phyloP scores from a whole-genome alignment of 2,888 invertebrate genomes.

The Dermolepida albohirtum region DNA sequence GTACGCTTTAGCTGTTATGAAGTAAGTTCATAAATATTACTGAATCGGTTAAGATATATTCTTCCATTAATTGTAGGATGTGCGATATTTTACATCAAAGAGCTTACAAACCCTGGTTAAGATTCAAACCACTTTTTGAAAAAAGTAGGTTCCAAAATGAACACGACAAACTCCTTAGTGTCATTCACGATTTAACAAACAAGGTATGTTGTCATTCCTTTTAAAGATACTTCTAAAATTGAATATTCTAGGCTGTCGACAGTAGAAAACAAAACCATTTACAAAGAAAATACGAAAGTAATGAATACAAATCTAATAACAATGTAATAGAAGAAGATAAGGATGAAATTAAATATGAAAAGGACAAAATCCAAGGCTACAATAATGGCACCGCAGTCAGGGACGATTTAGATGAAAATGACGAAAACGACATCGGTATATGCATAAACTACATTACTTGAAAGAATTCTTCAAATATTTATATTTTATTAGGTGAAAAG shows the following conservation, averaged over 20 bases:
- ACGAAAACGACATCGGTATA: slow-evolving; percentile 79
- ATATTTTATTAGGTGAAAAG: slow-evolving; percentile 69
- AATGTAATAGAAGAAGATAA: slow-evolving; percentile 21
- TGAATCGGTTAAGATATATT: slow-evolving; percentile 21
- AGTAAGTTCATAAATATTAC: slow-evolving; percentile 60
- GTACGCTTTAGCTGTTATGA: slow-evolving; percentile 71
- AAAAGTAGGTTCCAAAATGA: slow-evolving; percentile 64
- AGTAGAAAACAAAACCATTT: slow-evolving; percentile 82
- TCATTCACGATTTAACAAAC: slow-evolving; percentile 67
- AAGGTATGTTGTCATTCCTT: slow-evolving; percentile 58
- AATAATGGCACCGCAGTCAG: slow-evolving; percentile 70
- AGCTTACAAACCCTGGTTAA: slow-evolving; percentile 66
- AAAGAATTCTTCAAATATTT: slow-evolving; percentile 36
- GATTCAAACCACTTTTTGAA: slow-evolving; percentile 65
- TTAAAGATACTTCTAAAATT: neutral
- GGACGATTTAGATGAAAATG: slow-evolving; percentile 82
- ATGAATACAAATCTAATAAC: slow-evolving; percentile 15
- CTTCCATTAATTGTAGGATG: slow-evolving; percentile 61
- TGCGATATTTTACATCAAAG: slow-evolving; percentile 69
- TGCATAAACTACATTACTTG: slow-evolving; percentile 34
- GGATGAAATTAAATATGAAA: neutral
- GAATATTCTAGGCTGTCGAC: slow-evolving; percentile 70
- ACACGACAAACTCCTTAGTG: slow-evolving; percentile 64
- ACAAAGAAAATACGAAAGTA: slow-evolving; percentile 63
- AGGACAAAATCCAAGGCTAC: slow-evolving; percentile 45